Percentiles rank a stretch among this genome's conserved stretches.
Conservation (phyloP, 37 sponge, comb jelly and placozoan genomes). For the Aphrocallistes beatrix region DNA sequence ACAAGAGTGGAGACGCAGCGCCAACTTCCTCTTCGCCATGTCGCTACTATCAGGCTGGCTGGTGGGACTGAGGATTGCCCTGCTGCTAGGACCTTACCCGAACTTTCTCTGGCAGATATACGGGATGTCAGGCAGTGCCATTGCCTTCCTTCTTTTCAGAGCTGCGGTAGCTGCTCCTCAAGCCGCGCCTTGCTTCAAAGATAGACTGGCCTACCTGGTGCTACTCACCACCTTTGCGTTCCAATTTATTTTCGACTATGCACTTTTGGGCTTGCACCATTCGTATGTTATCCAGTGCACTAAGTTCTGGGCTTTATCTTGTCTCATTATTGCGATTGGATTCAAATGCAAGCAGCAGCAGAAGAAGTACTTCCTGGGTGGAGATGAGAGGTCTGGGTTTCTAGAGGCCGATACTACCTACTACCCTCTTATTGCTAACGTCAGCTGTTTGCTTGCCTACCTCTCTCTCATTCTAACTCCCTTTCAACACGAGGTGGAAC, state of each 20-base stretch:
- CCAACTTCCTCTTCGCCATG: not conserved
- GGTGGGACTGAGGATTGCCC: not conserved
- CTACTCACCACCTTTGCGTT: not conserved
- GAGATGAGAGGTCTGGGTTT: not conserved
- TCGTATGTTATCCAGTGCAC: not conserved
- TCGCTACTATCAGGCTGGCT: not conserved
- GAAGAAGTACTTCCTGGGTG: not conserved
- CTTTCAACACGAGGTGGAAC: conserved; percentile 4
- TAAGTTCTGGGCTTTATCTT: not conserved
- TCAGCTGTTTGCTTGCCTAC: not conserved
- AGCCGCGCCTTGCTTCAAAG: not conserved
- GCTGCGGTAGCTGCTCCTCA: not conserved
- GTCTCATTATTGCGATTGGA: not conserved
- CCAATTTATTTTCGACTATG: not conserved
- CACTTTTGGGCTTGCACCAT: not conserved
- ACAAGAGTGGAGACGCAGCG: not conserved
- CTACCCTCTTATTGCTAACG: not conserved
- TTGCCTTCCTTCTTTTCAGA: not conserved
- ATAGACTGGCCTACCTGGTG: not conserved
- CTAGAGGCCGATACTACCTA: not conserved
- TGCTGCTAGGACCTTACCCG: not conserved
- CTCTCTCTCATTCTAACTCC: not conserved
- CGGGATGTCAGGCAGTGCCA: not conserved
- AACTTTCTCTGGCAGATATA: not conserved
- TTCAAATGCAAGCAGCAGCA: not conserved